Percentiles rank a stretch among this genome's conserved stretches.
Conservation (phyloP, 1,140 invertebrate species). For the Drosophila ambigua region DNA sequence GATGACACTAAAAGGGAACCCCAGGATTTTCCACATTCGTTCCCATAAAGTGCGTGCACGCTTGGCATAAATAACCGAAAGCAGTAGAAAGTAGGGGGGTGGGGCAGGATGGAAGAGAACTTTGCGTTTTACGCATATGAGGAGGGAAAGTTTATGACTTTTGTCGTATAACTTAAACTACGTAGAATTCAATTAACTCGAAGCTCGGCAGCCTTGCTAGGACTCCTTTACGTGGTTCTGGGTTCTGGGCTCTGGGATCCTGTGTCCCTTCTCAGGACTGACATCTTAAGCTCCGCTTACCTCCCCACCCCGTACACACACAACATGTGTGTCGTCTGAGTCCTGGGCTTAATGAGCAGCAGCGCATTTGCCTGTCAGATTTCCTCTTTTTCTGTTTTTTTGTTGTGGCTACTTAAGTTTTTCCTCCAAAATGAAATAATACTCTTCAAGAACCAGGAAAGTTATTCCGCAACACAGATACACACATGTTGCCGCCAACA, state of each 20-base stretch:
- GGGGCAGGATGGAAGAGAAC: conserved; percentile 6
- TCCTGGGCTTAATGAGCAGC: conserved; percentile 40
- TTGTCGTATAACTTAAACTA: conserved; percentile 70
- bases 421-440: conserved; percentile 2
- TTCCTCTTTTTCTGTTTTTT: conserved; percentile 9
- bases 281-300: conserved; percentile 36
- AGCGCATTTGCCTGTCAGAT: conserved; percentile 49
- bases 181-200: conserved; percentile 66
- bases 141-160: conserved; percentile 58
- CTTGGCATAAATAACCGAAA: conserved; percentile 51
- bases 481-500: conserved; percentile 33
- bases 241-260: conserved; percentile 28
- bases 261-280: conserved; percentile 23
- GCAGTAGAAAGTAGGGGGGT: neutral
- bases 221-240: too few relatives aligned
- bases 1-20: conserved; percentile 45
- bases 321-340: neutral
- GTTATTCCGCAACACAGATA: neutral
- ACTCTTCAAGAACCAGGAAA: conserved; percentile 1
- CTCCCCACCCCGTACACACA: neutral
- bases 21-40: neutral
- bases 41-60: conserved; percentile 51
- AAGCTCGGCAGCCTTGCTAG: conserved; percentile 44
- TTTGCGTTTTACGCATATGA: conserved; percentile 66
- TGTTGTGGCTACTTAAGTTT: conserved; percentile 10